Evolutionary conservation across 2,797 vertebrate genomes (phyloP), one percentile per base, ranked within the genome.

Genomic region (Hemibagrus guttatus): DNA sequence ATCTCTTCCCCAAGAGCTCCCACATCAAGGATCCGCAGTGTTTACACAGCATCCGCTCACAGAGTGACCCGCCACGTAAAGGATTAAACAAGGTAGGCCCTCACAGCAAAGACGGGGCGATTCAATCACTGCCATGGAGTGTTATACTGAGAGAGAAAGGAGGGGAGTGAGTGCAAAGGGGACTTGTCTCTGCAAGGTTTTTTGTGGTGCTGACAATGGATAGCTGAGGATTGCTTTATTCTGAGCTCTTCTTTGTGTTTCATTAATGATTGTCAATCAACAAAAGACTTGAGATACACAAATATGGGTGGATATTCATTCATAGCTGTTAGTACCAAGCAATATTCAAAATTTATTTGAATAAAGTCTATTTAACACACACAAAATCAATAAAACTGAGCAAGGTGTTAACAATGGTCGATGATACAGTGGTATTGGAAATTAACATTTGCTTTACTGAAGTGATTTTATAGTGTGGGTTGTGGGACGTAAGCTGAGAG

Each of bases 1-100:
- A 91, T 88, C 89, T 93, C 89, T 94, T 94, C 92, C 93, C 94
- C 93, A 89, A 68, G 91, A 93, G 93, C 93, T 93, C 94, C 93
- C 93, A 94, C 94, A 95, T 96, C 95, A 95, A 95, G 95, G 93
- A 92, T 93, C 95, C 92, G 91, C 93, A 91, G 92, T 95, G 94
- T 96, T 96, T 95, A 95, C 95, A 95, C 93, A 95, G 95, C 94
- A 94, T 95, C 93, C 92, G 93, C 94, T 93, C 92, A 92, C 93
- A 94, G 92, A 93, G 91, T 93, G 94, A 93, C 93, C 93, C 92
- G 91, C 94, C 93, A 94, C 93, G 93, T 94, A 92, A 93, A 91
- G 94, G 93, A 95, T 95, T 95, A 94, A 93, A 93, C 92, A 94
- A 94, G 94, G 94, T 88, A 75, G 90, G 72, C 87, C 86, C 86